These are phyloP conservation scores for Embidobia sp. DNA, from an alignment of 2,888 invertebrate species.

Conservation along the genomic window DNA sequence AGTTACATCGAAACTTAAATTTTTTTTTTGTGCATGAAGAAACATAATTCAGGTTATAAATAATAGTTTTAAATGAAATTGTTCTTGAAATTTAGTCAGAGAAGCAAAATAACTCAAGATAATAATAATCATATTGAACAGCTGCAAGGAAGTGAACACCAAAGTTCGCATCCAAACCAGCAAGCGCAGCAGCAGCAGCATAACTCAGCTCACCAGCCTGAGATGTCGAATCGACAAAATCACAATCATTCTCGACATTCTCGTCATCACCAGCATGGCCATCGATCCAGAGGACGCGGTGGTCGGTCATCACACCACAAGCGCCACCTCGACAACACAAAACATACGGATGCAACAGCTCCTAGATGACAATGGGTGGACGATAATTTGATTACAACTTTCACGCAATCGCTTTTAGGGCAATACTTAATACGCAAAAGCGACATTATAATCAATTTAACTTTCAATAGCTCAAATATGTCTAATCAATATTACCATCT, in stretches of 20 bases:
- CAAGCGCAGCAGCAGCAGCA: constrained; percentile 19
- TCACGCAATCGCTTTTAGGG: constrained; percentile 32
- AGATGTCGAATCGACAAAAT: constrained; percentile 48
- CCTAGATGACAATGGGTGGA: constrained; percentile 60
- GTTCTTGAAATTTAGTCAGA: neutral
- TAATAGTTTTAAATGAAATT: too few relatives aligned
- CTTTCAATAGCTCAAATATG: constrained; percentile 44
- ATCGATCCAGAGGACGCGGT: constrained; percentile 49
- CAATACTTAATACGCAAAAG: constrained; percentile 40
- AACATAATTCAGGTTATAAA: too few relatives aligned
- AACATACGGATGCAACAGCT: constrained; percentile 50
- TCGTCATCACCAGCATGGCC: constrained; percentile 36
- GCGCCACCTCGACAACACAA: constrained; percentile 44
- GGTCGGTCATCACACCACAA: constrained; percentile 44
- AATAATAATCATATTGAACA: neutral
- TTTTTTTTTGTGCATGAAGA: too few relatives aligned
- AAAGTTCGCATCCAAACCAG: constrained; percentile 20
- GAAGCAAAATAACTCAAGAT: neutral
- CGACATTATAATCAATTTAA: constrained; percentile 23
- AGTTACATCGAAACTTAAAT: too few relatives aligned
- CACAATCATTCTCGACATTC: constrained; percentile 35
- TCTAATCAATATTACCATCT: constrained; percentile 40
- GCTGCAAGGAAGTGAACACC: constrained; percentile 34
- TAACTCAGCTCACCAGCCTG: constrained; percentile 26
- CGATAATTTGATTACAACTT: constrained; percentile 1